Conservation (phyloP, 2,113 vertebrate genomes). For the Eulemur macaco region DNA sequence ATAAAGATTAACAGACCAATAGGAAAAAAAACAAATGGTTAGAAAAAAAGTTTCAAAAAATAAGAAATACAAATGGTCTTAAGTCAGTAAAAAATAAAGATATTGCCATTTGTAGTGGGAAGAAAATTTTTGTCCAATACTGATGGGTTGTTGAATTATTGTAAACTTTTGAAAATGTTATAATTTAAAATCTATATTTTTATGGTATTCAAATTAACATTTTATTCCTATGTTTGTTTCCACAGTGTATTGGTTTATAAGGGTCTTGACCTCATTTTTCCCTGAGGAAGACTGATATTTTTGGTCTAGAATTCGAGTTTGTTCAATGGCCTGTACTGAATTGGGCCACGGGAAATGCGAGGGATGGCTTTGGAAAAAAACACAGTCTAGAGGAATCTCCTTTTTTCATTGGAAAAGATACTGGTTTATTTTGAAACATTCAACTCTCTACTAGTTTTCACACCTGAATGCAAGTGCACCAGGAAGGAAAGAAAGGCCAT, state of each 20-base stretch:
- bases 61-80: not conserved
- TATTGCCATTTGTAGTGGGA: not conserved
- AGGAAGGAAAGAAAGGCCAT: not conserved
- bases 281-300: not conserved
- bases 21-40: not conserved
- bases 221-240: slow-evolving; percentile 29
- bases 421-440: slow-evolving; percentile 95
- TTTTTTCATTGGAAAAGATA: slow-evolving; percentile 95
- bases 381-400: slow-evolving; percentile 93
- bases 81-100: not conserved
- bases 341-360: slow-evolving; percentile 93
- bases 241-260: slow-evolving; percentile 39
- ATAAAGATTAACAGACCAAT: not conserved
- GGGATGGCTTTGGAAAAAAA: slow-evolving; percentile 95
- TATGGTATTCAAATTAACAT: slow-evolving; percentile 8
- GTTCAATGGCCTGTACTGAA: slow-evolving; percentile 87
- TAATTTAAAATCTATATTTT: not conserved
- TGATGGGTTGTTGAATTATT: not conserved
- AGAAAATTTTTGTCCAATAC: not conserved
- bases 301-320: slow-evolving; percentile 5
- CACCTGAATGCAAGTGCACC: slow-evolving; percentile 91
- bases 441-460: slow-evolving; percentile 95
- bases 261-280: slow-evolving; percentile 26
- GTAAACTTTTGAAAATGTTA: slow-evolving; percentile 10
- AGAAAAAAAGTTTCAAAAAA: not conserved